Conservation (phyloP, 2,113 vertebrate species). For the Xyrauchen texanus region DNA sequence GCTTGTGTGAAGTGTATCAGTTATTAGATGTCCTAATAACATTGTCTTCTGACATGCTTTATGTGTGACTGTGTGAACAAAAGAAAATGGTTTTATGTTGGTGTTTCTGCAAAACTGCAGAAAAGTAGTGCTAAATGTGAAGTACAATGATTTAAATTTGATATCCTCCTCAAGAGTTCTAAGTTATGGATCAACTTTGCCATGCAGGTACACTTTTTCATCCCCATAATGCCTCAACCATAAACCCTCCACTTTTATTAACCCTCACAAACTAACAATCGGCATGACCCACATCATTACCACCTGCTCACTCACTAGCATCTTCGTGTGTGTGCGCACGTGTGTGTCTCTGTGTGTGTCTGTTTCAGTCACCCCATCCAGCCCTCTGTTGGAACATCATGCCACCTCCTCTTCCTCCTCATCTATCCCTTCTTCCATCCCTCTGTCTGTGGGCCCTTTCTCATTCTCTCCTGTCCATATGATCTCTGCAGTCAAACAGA, state of each 20-base stretch:
- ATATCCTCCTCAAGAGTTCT: neutral
- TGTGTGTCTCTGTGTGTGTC: constrained; percentile 52
- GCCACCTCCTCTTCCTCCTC: constrained; percentile 12
- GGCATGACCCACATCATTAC: constrained; percentile 58
- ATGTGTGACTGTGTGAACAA: neutral
- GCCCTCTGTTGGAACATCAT: constrained; percentile 70
- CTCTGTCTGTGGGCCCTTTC: constrained; percentile 79
- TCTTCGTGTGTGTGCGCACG: constrained; percentile 51
- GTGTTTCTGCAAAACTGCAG: constrained; percentile 1
- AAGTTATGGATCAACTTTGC: constrained; percentile 81
- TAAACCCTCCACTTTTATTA: constrained; percentile 46
- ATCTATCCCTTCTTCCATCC: constrained; percentile 50
- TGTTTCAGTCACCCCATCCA: constrained; percentile 77
- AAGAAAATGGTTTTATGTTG: neutral
- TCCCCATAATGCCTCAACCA: constrained; percentile 44
- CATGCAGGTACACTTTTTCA: constrained; percentile 57
- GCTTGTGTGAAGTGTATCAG: no score
- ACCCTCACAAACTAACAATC: constrained; percentile 45
- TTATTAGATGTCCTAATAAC: neutral
- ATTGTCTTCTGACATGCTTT: constrained; percentile 22
- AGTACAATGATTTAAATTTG: neutral
- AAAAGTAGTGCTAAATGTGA: neutral
- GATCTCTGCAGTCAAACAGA: constrained; percentile 98
- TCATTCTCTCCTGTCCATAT: constrained; percentile 95
- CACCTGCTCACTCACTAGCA: constrained; percentile 58